phyloP scores from a whole-genome alignment of 37 sponge, comb jelly and placozoan species.

The Eunapius fragilis region DNA sequence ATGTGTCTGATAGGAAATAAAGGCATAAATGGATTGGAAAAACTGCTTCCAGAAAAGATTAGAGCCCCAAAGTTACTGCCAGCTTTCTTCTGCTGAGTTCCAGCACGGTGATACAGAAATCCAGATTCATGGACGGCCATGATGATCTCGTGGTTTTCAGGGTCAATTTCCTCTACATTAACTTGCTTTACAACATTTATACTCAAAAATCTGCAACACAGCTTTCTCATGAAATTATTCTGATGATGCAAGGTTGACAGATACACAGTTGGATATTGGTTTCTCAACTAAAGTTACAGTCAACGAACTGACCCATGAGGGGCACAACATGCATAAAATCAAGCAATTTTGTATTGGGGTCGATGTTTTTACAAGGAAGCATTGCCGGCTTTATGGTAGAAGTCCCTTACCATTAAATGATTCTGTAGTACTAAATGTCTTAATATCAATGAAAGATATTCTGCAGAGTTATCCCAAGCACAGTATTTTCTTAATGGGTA shows the following conservation, averaged over 20 bases:
- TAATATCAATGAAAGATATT: background rate
- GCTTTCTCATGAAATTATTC: no score
- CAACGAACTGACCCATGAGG: slow-evolving; percentile 12
- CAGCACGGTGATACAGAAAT: no score
- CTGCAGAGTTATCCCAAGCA: slow-evolving; percentile 16
- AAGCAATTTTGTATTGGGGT: slow-evolving; percentile 16
- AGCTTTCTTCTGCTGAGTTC: no score
- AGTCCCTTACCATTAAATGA: slow-evolving; percentile 24
- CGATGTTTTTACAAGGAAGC: slow-evolving; percentile 4
- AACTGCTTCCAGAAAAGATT: no score
- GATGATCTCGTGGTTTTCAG: no score
- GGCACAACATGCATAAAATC: slow-evolving; percentile 25
- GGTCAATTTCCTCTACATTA: no score
- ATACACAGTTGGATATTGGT: slow-evolving; percentile 25
- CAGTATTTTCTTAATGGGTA: slow-evolving; percentile 25
- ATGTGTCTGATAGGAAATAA: no score
- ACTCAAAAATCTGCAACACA: no score
- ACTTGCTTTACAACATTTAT: no score
- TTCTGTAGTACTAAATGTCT: slow-evolving; percentile 20
- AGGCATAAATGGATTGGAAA: no score
- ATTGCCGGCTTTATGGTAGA: slow-evolving; percentile 12
- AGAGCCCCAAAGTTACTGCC: no score
- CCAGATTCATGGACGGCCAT: no score
- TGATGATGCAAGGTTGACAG: slow-evolving; percentile 1
- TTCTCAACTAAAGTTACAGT: slow-evolving; percentile 22